These are phyloP conservation scores for Neoscelio sp. DNA, from an alignment of 2,888 invertebrate species.

Conservation along the genomic window DNA sequence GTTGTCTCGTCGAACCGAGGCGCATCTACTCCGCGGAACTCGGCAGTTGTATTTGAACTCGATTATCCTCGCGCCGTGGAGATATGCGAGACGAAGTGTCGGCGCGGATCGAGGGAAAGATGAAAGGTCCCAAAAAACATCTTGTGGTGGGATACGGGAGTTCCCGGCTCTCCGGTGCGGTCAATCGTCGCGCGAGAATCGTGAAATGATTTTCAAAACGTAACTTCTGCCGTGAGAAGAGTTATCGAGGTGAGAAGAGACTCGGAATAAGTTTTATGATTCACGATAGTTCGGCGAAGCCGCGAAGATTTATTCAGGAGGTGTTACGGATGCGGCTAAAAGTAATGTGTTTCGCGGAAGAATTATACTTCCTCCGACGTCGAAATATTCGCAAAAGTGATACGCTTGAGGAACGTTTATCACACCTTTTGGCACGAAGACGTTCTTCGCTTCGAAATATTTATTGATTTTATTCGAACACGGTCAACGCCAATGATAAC, in stretches of 20 bases:
- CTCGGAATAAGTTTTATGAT: slow-evolving; percentile 67
- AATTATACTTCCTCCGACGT: slow-evolving; percentile 60
- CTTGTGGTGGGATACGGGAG: not conserved
- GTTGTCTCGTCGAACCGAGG: slow-evolving; percentile 61
- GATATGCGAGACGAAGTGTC: too few species aligned
- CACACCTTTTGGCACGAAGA: slow-evolving; percentile 46
- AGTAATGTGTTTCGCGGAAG: slow-evolving; percentile 66
- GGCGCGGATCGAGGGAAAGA: not conserved
- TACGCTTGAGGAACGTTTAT: slow-evolving; percentile 63
- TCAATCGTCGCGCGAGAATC: slow-evolving; percentile 51
- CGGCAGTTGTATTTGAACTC: slow-evolving; percentile 14
- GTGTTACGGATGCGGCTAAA: slow-evolving; percentile 61
- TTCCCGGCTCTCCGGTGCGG: slow-evolving; percentile 8
- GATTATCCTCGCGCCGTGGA: too few species aligned
- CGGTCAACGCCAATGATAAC: slow-evolving; percentile 32
- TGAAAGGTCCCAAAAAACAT: not conserved
- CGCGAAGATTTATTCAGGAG: slow-evolving; percentile 65
- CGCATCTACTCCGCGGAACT: slow-evolving; percentile 26
- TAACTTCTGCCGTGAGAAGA: slow-evolving; percentile 38
- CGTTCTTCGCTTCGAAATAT: slow-evolving; percentile 43
- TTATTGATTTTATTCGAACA: slow-evolving; percentile 59
- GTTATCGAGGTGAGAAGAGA: slow-evolving; percentile 65
- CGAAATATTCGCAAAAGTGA: slow-evolving; percentile 63
- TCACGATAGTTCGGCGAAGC: slow-evolving; percentile 65
- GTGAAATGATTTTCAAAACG: slow-evolving; percentile 60